Evolutionary conservation across 2,888 invertebrate genomes (phyloP).

Genomic region (Orthosia gothica): DNA sequence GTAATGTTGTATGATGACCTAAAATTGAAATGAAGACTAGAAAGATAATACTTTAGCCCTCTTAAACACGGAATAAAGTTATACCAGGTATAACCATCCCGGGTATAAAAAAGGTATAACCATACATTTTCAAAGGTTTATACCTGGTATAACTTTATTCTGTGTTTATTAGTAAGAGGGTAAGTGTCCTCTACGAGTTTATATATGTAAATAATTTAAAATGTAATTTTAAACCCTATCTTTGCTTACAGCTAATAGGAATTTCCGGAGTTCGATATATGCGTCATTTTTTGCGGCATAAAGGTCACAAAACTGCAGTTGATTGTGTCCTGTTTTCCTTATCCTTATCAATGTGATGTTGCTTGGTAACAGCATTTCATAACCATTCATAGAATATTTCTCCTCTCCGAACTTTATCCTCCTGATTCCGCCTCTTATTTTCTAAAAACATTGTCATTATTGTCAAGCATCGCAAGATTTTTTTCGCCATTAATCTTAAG

Average conservation of each 20-base stretch:
- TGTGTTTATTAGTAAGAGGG: too few species aligned
- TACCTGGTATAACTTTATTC: too few species aligned
- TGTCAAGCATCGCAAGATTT: conserved; percentile 20
- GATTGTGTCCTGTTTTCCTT: neutral
- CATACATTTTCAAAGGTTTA: too few species aligned
- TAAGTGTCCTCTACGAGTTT: neutral
- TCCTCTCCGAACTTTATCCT: neutral
- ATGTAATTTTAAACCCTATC: neutral
- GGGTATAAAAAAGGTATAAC: too few species aligned
- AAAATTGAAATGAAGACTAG: neutral
- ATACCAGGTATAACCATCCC: too few species aligned
- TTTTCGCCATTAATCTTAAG: conserved; percentile 66
- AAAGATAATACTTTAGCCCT: neutral
- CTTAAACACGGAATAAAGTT: too few species aligned
- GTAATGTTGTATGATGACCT: neutral
- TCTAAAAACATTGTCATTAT: conserved; percentile 25
- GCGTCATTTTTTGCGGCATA: neutral
- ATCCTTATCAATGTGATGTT: neutral
- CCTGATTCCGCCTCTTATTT: neutral
- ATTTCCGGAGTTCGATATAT: conserved; percentile 16
- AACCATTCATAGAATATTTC: neutral
- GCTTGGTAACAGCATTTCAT: neutral
- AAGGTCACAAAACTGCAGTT: conserved; percentile 4
- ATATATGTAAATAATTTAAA: neutral
- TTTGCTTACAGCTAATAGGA: neutral